Base-by-base conservation (phyloP, 1,140 invertebrate genomes). In the Penaeus vannamei region DNA sequence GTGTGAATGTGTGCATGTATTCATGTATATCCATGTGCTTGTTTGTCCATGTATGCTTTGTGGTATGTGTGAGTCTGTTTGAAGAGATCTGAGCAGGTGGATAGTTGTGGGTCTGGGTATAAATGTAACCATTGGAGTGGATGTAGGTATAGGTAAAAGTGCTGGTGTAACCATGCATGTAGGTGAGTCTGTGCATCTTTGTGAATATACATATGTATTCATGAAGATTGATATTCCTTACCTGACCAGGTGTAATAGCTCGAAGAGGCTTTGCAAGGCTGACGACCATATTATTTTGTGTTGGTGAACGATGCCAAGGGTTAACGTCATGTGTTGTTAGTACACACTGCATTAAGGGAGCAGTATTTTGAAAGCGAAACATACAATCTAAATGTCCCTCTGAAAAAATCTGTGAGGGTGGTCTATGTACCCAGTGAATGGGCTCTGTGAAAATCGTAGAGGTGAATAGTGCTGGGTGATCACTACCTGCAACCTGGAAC, bases 361-460 rank as follows among this genome's bases (percentile, higher is more conserved):
- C 94, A 42, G 94, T 95, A 93, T 99, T 97, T 94, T 99, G 98
- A 93, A 97, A 98, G 91, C 96, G 95, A 93, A 98, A 98, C 85
- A 95, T 92, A 92, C 96, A 97, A 69, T 93, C 87, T 81, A 93
- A 91, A 7, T 87, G 26, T 36, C 87, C 94, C 90, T 8, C 96
- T 93, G 59, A 95, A 92, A 92, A 92, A 81, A 96, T 92, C 82
- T 94, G 92, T 29, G 91, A 19, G 36, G 96, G 96, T 92, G 95
- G 93, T 76, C 93, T 91, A 91, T 94, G 93, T 85, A 99, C 97
- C 98, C 98, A 99, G 92, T 97, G 95, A 42, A 96, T 95, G 80
- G 93, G 91, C n/a, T 93, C 92, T 5, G 97, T 95, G 66, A 95
- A 93, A 61, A 98, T 93, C 46, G 95, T 92, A 59, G 96, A 93